phyloP scores from a whole-genome alignment of 2,888 invertebrate species.

The Sminthurides aquaticus region DNA sequence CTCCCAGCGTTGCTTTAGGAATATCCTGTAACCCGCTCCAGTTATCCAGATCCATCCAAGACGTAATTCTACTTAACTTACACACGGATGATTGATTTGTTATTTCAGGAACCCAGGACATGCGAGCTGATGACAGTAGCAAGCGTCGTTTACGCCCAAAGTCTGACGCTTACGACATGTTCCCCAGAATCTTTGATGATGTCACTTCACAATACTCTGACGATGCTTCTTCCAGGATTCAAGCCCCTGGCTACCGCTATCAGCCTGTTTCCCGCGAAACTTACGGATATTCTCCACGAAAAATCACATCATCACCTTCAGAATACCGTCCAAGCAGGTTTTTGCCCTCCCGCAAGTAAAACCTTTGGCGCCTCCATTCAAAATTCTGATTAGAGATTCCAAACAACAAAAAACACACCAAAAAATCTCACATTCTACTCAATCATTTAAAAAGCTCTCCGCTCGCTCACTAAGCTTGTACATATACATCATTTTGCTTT shows the following conservation, averaged over 20 bases:
- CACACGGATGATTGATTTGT: not conserved
- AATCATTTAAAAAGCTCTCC: not conserved
- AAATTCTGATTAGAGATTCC: no score
- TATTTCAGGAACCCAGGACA: constrained; percentile 73
- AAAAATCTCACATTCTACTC: not conserved
- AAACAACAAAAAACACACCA: not conserved
- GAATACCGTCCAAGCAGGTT: constrained; percentile 46
- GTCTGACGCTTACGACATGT: constrained; percentile 36
- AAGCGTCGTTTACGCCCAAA: constrained; percentile 49
- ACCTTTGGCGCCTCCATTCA: no score
- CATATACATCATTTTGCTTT: no score
- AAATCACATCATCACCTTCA: constrained; percentile 79
- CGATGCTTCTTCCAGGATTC: constrained; percentile 56
- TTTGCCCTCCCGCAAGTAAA: constrained; percentile 28
- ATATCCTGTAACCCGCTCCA: no score
- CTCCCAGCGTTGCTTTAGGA: no score
- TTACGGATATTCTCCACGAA: constrained; percentile 72
- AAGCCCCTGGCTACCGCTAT: constrained; percentile 83
- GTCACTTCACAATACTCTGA: constrained; percentile 58
- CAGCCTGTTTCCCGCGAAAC: constrained; percentile 82
- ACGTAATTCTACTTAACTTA: no score
- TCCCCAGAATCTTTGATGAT: constrained; percentile 56
- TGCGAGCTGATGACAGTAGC: constrained; percentile 70
- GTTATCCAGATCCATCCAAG: no score
- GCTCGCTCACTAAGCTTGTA: no score